Evolutionary conservation across 2,113 vertebrate species (phyloP).

Genomic region (Sceloporus undulatus): DNA sequence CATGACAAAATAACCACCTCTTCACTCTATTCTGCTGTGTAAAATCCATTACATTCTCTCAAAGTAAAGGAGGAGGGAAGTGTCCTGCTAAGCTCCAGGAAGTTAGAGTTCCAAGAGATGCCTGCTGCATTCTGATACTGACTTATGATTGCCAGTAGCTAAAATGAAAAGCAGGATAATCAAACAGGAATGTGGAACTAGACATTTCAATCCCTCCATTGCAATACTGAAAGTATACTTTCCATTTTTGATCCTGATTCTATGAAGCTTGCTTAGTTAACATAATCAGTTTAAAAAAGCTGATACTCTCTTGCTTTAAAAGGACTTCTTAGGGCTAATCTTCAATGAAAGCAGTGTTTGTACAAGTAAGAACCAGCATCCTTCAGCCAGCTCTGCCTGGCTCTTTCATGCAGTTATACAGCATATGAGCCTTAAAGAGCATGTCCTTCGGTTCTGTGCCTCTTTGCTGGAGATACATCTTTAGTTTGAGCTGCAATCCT

Average conservation of each 20-base stretch:
- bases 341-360: background rate
- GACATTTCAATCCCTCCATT: constrained; percentile 52
- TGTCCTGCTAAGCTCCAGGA: constrained; percentile 20
- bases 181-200: constrained; percentile 49
- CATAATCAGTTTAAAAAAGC: constrained; percentile 51
- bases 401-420: background rate
- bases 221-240: constrained; percentile 50
- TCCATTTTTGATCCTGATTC: constrained; percentile 64
- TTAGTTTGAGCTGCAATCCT: background rate
- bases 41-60: constrained; percentile 38
- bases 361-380: background rate
- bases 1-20: constrained; percentile 3
- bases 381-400: background rate
- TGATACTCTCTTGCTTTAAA: background rate
- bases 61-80: constrained; percentile 29
- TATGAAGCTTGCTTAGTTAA: constrained; percentile 58
- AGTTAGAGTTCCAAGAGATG: constrained; percentile 42
- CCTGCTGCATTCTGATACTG: constrained; percentile 51
- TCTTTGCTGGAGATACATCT: background rate
- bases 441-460: background rate
- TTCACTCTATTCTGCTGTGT: constrained; percentile 2
- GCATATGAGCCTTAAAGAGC: background rate
- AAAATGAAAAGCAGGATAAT: constrained; percentile 45
- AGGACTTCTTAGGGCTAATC: constrained; percentile 36
- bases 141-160: constrained; percentile 59